These are phyloP conservation scores for Chrysemys picta DNA, from an alignment of 2,113 vertebrate species.

Conservation along the genomic window DNA sequence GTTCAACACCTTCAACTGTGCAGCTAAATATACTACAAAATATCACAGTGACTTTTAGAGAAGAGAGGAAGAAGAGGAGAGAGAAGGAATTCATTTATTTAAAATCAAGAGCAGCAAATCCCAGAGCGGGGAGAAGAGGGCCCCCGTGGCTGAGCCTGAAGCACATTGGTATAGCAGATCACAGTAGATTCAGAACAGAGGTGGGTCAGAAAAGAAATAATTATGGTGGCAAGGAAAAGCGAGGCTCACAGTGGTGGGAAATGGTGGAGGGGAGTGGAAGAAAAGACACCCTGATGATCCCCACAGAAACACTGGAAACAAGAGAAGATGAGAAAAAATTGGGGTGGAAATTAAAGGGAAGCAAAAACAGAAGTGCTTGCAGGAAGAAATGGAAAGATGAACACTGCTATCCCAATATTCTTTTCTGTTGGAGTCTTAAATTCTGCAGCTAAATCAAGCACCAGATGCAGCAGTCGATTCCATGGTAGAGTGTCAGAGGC, in stretches of 20 bases:
- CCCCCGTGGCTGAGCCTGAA: background rate
- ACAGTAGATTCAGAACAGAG: background rate
- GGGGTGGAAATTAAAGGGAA: background rate
- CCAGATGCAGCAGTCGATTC: background rate
- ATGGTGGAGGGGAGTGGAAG: background rate
- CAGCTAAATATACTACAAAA: background rate
- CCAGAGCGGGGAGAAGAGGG: background rate
- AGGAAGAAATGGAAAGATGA: background rate
- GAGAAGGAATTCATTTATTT: background rate
- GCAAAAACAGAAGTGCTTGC: background rate
- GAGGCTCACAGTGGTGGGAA: background rate
- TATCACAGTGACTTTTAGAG: background rate
- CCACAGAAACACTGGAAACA: accelerated
- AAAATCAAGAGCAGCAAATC: background rate
- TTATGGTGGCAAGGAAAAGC: background rate
- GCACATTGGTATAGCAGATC: background rate
- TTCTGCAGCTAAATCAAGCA: background rate
- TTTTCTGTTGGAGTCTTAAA: background rate
- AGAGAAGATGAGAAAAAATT: background rate
- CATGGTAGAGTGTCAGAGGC: background rate
- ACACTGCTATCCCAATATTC: background rate
- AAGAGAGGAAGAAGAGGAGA: background rate
- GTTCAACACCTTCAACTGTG: background rate
- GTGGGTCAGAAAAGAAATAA: background rate
- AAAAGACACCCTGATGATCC: background rate